Evolutionary conservation across 2,797 vertebrate species (phyloP).

Genomic region (Amblyopsis hoosieri): DNA sequence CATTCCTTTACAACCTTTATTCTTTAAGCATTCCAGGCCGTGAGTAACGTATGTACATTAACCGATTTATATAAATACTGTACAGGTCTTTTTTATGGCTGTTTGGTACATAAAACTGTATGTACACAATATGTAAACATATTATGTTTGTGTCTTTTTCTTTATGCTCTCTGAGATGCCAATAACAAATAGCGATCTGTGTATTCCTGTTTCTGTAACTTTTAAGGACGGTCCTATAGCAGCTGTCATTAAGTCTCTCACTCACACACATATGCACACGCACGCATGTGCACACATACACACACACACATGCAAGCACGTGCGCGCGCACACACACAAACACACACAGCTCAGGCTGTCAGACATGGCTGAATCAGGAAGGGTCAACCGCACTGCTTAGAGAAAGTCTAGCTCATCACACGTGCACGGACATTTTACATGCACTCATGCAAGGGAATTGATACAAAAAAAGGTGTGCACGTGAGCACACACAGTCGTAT

Average conservation of each 20-base stretch:
- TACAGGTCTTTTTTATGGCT: background rate
- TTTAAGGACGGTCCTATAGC: background rate
- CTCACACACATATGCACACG: background rate
- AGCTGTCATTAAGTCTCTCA: background rate
- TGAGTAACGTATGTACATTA: background rate
- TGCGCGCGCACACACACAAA: slow-evolving; percentile 6
- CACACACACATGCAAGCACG: background rate
- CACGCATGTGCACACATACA: background rate
- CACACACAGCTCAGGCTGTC: slow-evolving; percentile 20
- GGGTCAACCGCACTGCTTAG: slow-evolving; percentile 15
- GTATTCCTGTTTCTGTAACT: slow-evolving; percentile 1
- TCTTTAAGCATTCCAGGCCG: no score
- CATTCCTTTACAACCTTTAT: no score
- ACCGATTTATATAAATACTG: slow-evolving; percentile 2
- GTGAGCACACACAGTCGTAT: slow-evolving; percentile 8
- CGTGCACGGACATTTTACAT: background rate
- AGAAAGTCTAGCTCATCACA: slow-evolving; percentile 6
- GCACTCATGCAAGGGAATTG: background rate
- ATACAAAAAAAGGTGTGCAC: slow-evolving; percentile 1
- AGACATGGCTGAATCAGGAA: slow-evolving; percentile 21
- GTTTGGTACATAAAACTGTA: background rate
- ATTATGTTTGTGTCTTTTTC: slow-evolving; percentile 8
- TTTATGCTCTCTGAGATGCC: slow-evolving; percentile 16
- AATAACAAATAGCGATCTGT: slow-evolving; percentile 10
- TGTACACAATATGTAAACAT: no score